A percentile compares a stretch with the other conserved stretches of the same genome.
These are phyloP conservation scores for Apodemia mormo DNA, from an alignment of 2,888 invertebrate genomes.

Conservation along the genomic window DNA sequence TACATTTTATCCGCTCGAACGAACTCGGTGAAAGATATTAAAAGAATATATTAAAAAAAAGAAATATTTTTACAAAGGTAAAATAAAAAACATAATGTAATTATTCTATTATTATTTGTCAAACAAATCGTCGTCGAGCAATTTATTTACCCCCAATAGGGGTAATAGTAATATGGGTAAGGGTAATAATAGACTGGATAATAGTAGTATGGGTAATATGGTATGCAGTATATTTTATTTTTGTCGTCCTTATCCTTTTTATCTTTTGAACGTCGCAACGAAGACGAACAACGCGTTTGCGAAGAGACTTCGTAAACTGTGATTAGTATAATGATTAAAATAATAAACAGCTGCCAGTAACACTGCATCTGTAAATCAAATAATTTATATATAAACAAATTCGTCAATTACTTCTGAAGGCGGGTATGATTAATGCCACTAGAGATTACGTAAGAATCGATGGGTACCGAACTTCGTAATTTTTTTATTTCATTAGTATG, in stretches of 20 bases:
- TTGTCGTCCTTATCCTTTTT: not conserved
- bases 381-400: too few relatives aligned
- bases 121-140: constrained; percentile 88
- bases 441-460: too few relatives aligned
- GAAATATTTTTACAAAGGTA: not conserved
- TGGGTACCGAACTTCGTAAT: too few relatives aligned
- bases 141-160: constrained; percentile 65
- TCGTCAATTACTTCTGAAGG: too few relatives aligned
- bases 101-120: constrained; percentile 86
- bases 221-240: not conserved
- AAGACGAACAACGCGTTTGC: not conserved
- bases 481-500: too few relatives aligned
- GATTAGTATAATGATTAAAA: not conserved
- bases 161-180: constrained; percentile 39
- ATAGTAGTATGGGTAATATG: constrained; percentile 38
- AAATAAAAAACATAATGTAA: constrained; percentile 13
- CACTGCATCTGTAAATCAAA: not conserved
- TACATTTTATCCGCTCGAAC: too few relatives aligned
- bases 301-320: not conserved
- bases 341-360: not conserved
- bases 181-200: constrained; percentile 38
- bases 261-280: not conserved
- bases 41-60: too few relatives aligned
- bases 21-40: too few relatives aligned
- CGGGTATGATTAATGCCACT: too few relatives aligned